Evolutionary conservation across 2,113 vertebrate species (phyloP).

Genomic region (Pseudorasbora parva): DNA sequence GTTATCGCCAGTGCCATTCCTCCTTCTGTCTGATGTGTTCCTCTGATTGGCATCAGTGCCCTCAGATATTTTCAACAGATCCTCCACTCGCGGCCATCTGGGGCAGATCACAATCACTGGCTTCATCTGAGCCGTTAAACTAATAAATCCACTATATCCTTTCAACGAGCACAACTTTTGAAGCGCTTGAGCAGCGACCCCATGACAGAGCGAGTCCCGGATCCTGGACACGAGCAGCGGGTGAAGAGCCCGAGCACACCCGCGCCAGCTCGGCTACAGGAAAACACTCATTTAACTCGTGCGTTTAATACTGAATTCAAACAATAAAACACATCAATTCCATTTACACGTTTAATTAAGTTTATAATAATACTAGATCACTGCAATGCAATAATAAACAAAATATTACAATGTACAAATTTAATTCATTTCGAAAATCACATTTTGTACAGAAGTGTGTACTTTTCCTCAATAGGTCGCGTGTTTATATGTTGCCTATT

Average conservation of each 20-base stretch:
- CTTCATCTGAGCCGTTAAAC: conserved; percentile 82
- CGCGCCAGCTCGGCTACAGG: neutral
- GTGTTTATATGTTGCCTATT: neutral
- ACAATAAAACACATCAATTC: neutral
- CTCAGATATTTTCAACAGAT: conserved; percentile 88
- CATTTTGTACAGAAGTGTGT: neutral
- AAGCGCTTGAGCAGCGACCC: conserved; percentile 70
- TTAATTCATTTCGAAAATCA: neutral
- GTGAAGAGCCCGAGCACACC: neutral
- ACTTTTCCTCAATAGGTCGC: neutral
- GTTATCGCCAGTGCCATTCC: conserved; percentile 88
- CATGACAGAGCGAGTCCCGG: conserved; percentile 36
- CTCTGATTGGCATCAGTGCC: conserved; percentile 86
- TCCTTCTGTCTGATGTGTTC: conserved; percentile 84
- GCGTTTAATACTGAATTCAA: neutral
- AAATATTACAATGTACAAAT: neutral
- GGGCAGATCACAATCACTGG: conserved; percentile 89
- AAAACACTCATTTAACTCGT: neutral
- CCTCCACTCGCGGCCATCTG: conserved; percentile 89
- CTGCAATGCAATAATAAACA: neutral
- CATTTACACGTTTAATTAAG: neutral
- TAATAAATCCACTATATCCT: conserved; percentile 79
- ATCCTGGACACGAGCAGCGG: neutral
- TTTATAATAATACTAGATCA: neutral
- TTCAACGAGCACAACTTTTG: conserved; percentile 63